phyloP scores from a whole-genome alignment of 2,113 vertebrate genomes.

The Paracanthobrama guichenoti region DNA sequence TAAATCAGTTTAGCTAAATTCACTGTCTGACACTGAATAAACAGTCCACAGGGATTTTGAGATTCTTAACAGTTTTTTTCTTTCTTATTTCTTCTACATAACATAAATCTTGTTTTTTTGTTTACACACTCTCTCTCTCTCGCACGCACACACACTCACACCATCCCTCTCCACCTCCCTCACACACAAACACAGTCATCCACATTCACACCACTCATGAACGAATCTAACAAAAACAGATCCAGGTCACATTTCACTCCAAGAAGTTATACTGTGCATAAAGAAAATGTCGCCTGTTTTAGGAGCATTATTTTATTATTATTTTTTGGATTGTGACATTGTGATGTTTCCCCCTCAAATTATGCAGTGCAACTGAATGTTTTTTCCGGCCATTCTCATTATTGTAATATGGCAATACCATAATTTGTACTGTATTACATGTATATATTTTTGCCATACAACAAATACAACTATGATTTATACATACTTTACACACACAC shows the following conservation, averaged over 20 bases:
- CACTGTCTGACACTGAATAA: background rate
- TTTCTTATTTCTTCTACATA: conserved; percentile 3
- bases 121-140: conserved; percentile 14
- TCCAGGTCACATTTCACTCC: background rate
- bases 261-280: background rate
- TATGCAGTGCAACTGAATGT: background rate
- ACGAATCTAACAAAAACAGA: background rate
- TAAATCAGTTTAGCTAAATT: background rate
- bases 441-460: too few species aligned
- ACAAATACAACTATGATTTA: too few species aligned
- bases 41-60: background rate
- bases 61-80: background rate
- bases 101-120: background rate
- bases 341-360: background rate
- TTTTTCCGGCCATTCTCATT: background rate
- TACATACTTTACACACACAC: too few species aligned
- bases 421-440: background rate
- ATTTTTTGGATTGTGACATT: background rate
- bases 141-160: conserved; percentile 17
- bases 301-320: background rate
- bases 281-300: background rate
- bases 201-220: conserved; percentile 5
- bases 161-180: background rate
- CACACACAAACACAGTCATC: conserved; percentile 23
- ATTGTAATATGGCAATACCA: background rate